These are phyloP conservation scores for Drosophila sechellia DNA, from an alignment of 1,140 invertebrate species.

Conservation along the genomic window DNA sequence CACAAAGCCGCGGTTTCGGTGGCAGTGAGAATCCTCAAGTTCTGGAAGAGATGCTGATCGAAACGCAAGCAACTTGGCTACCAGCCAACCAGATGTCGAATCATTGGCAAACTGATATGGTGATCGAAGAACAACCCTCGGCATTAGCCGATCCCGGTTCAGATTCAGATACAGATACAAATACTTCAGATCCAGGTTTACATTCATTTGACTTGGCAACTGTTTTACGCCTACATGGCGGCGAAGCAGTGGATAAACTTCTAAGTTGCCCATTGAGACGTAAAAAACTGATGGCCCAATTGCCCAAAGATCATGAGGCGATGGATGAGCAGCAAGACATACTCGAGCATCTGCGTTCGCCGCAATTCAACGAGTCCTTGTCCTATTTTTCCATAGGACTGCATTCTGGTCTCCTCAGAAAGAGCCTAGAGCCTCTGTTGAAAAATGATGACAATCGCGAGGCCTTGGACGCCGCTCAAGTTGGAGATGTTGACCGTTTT, in stretches of 20 bases:
- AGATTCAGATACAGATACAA: no score
- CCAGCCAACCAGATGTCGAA: not conserved
- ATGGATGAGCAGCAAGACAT: not conserved
- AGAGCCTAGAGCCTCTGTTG: conserved; percentile 96
- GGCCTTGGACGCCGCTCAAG: conserved; percentile 93
- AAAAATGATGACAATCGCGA: conserved; percentile 93
- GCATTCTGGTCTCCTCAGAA: conserved; percentile 95
- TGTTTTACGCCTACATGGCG: not conserved
- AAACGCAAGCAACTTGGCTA: not conserved
- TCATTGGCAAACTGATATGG: no score
- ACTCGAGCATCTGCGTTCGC: conserved; percentile 90
- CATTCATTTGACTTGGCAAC: not conserved
- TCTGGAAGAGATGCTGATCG: not conserved
- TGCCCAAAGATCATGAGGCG: conserved; percentile 1
- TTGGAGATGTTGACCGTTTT: conserved; percentile 95
- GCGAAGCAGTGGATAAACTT: not conserved
- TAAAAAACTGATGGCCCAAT: not conserved
- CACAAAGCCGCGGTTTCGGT: not conserved
- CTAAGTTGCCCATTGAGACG: not conserved
- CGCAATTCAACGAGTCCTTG: conserved; percentile 95
- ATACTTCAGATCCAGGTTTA: no score
- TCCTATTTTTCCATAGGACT: conserved; percentile 96
- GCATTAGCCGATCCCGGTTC: not conserved
- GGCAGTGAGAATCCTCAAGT: conserved; percentile 1
- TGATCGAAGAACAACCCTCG: not conserved